Evolutionary conservation across 2,888 invertebrate genomes (phyloP).

Genomic region (Rhabditoides inermis): DNA sequence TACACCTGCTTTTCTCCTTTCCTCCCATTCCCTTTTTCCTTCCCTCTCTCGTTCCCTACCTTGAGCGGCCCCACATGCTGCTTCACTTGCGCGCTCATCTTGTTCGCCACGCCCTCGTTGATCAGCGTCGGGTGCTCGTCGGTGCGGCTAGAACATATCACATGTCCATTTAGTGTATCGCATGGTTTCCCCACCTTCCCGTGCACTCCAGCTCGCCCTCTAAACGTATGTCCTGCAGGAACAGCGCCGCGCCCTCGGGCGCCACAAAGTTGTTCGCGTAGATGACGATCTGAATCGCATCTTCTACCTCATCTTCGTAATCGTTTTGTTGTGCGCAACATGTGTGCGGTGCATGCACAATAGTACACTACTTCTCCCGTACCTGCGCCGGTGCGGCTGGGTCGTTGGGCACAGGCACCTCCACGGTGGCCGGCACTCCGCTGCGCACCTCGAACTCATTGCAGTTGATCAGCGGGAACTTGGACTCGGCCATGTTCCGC

Average conservation of each 20-base stretch:
- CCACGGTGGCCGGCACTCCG: conserved; percentile 30
- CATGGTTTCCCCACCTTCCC: conserved; percentile 2
- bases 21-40: too few species aligned
- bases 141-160: not conserved
- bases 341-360: too few species aligned
- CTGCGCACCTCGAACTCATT: conserved; percentile 33
- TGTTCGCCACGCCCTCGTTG: too few species aligned
- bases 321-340: too few species aligned
- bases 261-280: conserved; percentile 37
- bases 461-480: conserved; percentile 30
- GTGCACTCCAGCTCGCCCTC: conserved; percentile 28
- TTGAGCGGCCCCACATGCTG: conserved; percentile 20
- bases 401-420: conserved; percentile 28
- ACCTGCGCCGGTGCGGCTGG: conserved; percentile 28
- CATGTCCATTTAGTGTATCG: not conserved
- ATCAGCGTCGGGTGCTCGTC: conserved; percentile 25
- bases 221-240: conserved; percentile 36
- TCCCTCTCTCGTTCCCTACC: conserved; percentile 2
- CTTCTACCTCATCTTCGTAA: too few species aligned
- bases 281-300: conserved; percentile 23
- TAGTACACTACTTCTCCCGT: too few species aligned
- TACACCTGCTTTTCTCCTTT: too few species aligned
- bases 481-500: conserved; percentile 28
- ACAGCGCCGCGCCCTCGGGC: conserved; percentile 32
- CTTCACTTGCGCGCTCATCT: not conserved